Evolutionary conservation across 2,888 invertebrate genomes (phyloP), one percentile per base, ranked within the genome.

Genomic region (Apoda limacodes): DNA sequence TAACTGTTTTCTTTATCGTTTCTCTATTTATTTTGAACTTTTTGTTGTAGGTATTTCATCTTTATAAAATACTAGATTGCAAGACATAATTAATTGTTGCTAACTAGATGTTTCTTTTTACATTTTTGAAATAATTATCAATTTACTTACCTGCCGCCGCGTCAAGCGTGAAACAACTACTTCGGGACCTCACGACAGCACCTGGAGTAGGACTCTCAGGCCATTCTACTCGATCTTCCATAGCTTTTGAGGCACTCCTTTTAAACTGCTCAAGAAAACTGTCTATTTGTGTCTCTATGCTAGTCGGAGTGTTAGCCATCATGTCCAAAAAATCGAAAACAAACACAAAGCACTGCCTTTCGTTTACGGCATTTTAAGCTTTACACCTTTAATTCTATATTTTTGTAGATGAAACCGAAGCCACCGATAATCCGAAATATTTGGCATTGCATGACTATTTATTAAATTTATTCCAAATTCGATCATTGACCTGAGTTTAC

Each of bases 241-340:
- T 89, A 35, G 88, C 89, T 58, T 87, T 88, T 32, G 89, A 89
- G 48, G 89, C 89, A 78, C 89, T 89, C 45, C 87, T 85, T 63
- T 89, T 89, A 63, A 90, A 90, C 63, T 90, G 90, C 81, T 90
- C 90, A 66, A 90, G 74, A 80, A 91, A 90, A 78, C 87, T 88
- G 84, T 91, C 91, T 80, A 91, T 90, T 82, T 90, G 90, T 55
- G 87, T 89, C 81, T 91, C 90, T 66, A 90, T 87, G 49, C 85
- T 89, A 45, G 86, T 85, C 44, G 87, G 86, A 50, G 88, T 86
- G 62, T 72, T 83, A 48, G 85, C 85, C 85, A 86, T 86, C 60
- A 72, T 74, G 63, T 61, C 69, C 68, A 72, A 70, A 68, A 75
- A 76, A 70, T 64, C 68, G 56, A 68, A 72, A 74, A 72, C 76